These are phyloP conservation scores for Polypedilum vanderplanki DNA, from an alignment of 1,140 invertebrate genomes.

Conservation along the genomic window DNA sequence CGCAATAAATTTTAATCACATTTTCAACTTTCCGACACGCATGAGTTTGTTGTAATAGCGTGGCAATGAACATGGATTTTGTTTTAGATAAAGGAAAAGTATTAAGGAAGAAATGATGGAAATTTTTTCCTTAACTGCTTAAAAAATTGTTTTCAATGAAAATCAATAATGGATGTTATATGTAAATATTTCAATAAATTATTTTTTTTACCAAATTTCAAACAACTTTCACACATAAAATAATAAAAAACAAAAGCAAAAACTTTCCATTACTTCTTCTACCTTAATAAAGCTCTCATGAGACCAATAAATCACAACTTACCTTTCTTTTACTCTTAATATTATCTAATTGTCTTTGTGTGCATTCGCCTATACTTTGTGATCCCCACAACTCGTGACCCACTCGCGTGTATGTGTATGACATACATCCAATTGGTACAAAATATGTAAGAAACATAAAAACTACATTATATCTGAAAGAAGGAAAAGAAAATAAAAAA, in stretches of 20 bases:
- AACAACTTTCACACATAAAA: too few relatives aligned
- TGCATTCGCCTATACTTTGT: constrained; percentile 89
- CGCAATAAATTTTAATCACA: not conserved
- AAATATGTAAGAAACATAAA: constrained; percentile 90
- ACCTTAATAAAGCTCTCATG: not conserved
- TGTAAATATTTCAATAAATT: too few relatives aligned
- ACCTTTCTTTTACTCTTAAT: constrained; percentile 90
- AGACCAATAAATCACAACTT: constrained; percentile 36
- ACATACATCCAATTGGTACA: constrained; percentile 86
- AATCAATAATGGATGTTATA: not conserved
- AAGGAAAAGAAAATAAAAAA: constrained; percentile 33
- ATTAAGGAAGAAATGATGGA: too few relatives aligned
- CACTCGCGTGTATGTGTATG: constrained; percentile 83
- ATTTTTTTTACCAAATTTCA: not conserved
- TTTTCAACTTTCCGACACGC: not conserved
- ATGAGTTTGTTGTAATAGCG: not conserved
- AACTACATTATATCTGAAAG: constrained; percentile 75
- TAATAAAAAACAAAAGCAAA: too few relatives aligned
- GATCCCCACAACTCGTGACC: constrained; percentile 91
- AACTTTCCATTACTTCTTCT: too few relatives aligned
- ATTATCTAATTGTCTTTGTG: constrained; percentile 80
- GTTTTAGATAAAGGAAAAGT: too few relatives aligned
- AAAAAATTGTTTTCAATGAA: too few relatives aligned
- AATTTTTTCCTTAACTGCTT: too few relatives aligned
- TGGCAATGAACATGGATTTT: too few relatives aligned